Percentiles rank a stretch among this genome's conserved stretches.
These are phyloP conservation scores for Antennarius maculatus DNA, from an alignment of 2,797 vertebrate genomes.

Conservation along the genomic window DNA sequence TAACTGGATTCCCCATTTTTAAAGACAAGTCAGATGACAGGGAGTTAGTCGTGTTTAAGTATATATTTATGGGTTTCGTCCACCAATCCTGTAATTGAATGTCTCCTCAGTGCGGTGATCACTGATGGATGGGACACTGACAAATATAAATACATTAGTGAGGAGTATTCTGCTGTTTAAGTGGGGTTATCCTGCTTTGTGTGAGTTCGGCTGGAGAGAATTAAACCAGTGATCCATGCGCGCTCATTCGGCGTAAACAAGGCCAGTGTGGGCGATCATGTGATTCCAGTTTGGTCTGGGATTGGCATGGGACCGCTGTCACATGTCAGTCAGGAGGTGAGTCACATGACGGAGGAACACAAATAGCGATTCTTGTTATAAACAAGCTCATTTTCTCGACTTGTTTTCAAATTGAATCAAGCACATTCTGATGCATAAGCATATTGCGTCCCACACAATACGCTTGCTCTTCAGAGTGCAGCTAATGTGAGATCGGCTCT, in stretches of 20 bases:
- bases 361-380: conserved; percentile 75
- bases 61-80: conserved; percentile 26
- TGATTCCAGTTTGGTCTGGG: conserved; percentile 73
- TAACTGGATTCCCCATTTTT: too few species aligned
- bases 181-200: conserved; percentile 18
- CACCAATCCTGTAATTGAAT: conserved; percentile 31
- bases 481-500: conserved; percentile 37
- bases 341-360: conserved; percentile 79
- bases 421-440: conserved; percentile 65
- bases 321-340: conserved; percentile 82
- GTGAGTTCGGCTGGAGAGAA: conserved; percentile 37
- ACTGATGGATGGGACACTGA: neutral
- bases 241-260: conserved; percentile 64
- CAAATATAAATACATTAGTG: neutral
- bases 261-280: conserved; percentile 71
- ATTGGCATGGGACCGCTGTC: conserved; percentile 80
- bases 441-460: conserved; percentile 24
- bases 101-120: neutral
- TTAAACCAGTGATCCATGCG: conserved; percentile 60
- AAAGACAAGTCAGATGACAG: conserved; percentile 22
- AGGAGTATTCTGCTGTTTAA: neutral
- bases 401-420: conserved; percentile 73
- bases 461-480: conserved; percentile 25
- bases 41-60: conserved; percentile 25
- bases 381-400: conserved; percentile 67